Evolutionary conservation across 2,797 vertebrate species (phyloP), one percentile per base, ranked within the genome.

Genomic region (Lutjanus campechanus): DNA sequence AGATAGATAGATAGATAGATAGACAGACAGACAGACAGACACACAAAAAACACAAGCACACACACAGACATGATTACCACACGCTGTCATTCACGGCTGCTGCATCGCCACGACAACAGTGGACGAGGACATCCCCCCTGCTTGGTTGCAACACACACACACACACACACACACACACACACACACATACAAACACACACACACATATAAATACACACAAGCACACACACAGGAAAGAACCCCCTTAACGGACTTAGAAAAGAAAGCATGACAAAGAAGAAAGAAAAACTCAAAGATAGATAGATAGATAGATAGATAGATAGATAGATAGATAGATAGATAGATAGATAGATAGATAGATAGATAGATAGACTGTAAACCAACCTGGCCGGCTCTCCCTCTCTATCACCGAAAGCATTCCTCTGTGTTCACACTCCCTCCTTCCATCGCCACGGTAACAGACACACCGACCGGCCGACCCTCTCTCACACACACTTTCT

Each of bases 331-430:
- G 36, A 64, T 4, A 46, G 49, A 63, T 16, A 61, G 22, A 63
- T 10, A 73, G 22, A 80, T 7, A 68, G 58, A 72, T 58, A 47
- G 58, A 73, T 11, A 77, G 36, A 64, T 4, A 46, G 49, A 63
- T 16, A 61, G 56, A 77, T 10, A 25, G 60, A 67, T 2, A 64
- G 11, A 67, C 0, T 3, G 3, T 36, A 61, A 65, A 95, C 95
- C 95, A 96, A 95, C 97, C 97, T 98, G 95, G 88, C 60, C 92
- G 81, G 82, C 91, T 86, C 88, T 88, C 62, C 90, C 93, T 95
- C 93, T 95, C 92, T 94, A 92, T 95, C 96, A 96, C 91, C 93
- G 93, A 94, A 94, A 90, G 93, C 95, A 96, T 96, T 95, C 93
- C 95, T 92, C 94, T 90, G 93, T 94, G 95, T 96, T 95, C 96